Evolutionary conservation across 2,888 invertebrate genomes (phyloP), one percentile per base, ranked within the genome.

Genomic region (Tholera decimalis): DNA sequence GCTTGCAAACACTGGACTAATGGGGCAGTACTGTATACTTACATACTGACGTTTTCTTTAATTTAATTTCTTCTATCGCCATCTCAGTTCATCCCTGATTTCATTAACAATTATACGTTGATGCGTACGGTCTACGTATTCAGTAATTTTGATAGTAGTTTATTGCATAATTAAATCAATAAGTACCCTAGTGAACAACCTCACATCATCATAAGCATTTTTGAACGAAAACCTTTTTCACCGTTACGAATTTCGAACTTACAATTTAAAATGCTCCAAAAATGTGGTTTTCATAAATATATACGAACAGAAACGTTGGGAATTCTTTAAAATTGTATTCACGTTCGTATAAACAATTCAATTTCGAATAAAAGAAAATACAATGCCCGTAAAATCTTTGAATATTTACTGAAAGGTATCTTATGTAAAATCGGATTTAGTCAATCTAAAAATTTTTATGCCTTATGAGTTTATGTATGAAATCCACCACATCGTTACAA

Each of bases 401-500:
- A 37, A 35, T 41, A 35, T 24, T 13, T 28, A 35, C 13, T 2
- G 6, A n/a, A 15, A 37, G 1, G 35, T 11, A 7, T n/a, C 1
- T 9, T 7, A 22, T 11, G 33, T 9, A 43, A 57, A 24, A 58
- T 20, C 35, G 1, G 6, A 30, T 35, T 46, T 35, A 13, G 7
- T 0, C 15, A 22, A 18, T 3, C 1, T 43, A 15, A 6, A 26
- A 11, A 22, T 11, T 1, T 43, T 7, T 9, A 6, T 13, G 11
- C 1, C 11, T 24, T 6, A 2, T 15, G 18, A 5, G 39, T 47
- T 22, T 8, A 50, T 64, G 44, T 67, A 22, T 18, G 30, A 59
- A 18, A 66, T 24, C 24, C 30, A 67, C 39, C 50, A 39, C n/a
- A 62, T 46, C 13, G 3, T 9, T 28, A 24, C 13, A 46, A 39